These are phyloP conservation scores for Acyrthosiphon pisum DNA, from an alignment of 1,140 invertebrate species.

Conservation along the genomic window DNA sequence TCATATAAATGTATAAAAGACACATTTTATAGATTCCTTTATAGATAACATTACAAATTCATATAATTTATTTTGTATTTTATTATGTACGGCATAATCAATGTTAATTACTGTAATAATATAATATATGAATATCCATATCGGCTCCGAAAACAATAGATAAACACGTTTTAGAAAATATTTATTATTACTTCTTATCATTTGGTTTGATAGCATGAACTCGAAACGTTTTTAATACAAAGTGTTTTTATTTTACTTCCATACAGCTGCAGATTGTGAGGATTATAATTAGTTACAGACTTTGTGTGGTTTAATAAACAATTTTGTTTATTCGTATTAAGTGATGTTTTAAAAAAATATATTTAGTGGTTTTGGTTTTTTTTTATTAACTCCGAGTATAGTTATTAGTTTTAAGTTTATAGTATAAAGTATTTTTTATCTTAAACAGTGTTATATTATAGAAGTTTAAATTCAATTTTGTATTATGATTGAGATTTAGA, in stretches of 20 bases:
- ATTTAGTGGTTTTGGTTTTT: background rate
- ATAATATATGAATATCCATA: background rate
- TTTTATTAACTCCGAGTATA: background rate
- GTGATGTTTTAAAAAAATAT: background rate
- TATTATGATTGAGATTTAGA: background rate
- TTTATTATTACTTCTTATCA: background rate
- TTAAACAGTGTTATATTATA: background rate
- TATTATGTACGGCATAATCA: background rate
- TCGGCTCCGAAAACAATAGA: background rate
- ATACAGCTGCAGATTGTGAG: background rate
- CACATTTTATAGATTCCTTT: background rate
- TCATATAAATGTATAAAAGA: background rate
- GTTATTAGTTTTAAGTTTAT: too few species aligned
- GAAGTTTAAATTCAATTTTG: background rate
- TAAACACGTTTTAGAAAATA: conserved; percentile 42
- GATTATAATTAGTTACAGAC: background rate
- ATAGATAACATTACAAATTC: background rate
- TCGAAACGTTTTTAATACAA: conserved; percentile 6
- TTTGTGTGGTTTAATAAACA: background rate
- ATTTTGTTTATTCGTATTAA: background rate
- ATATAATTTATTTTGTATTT: background rate
- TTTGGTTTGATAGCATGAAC: background rate
- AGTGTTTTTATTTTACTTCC: background rate
- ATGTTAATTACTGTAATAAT: background rate
- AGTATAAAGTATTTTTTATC: too few species aligned